Percentiles rank a stretch among this genome's conserved stretches.
Evolutionary conservation across 2,888 invertebrate species (phyloP).

Genomic region (Meiosimyza platycephala): DNA sequence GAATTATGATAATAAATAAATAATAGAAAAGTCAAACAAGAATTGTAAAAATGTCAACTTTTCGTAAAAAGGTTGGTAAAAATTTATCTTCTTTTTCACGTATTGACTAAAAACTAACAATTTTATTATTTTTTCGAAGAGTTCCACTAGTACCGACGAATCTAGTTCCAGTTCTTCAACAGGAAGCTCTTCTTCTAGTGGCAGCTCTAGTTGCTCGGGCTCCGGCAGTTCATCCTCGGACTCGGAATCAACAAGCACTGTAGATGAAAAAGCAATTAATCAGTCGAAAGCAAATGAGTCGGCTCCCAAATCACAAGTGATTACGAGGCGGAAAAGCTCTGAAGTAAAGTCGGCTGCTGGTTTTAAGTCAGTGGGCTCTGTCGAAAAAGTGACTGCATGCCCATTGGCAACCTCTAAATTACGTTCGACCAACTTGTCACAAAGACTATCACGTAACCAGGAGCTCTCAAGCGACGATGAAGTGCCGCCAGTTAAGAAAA

Average conservation of each 20-base stretch:
- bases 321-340: conserved; percentile 49
- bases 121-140: conserved; percentile 10
- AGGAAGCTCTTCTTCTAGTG: conserved; percentile 75
- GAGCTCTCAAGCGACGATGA: conserved; percentile 76
- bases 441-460: conserved; percentile 66
- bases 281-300: conserved; percentile 57
- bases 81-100: background rate
- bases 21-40: conserved; percentile 9
- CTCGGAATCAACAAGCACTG: conserved; percentile 75
- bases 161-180: conserved; percentile 72
- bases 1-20: conserved; percentile 19
- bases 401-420: conserved; percentile 46
- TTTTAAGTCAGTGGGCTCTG: background rate
- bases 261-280: conserved; percentile 59
- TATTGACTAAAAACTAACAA: background rate
- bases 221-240: conserved; percentile 73
- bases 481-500: conserved; percentile 60
- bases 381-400: conserved; percentile 42
- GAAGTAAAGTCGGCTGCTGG: conserved; percentile 47
- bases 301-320: conserved; percentile 40
- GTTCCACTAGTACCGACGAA: conserved; percentile 22
- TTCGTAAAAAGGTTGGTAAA: conserved; percentile 28
- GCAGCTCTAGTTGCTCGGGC: conserved; percentile 77
- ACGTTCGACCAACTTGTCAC: conserved; percentile 54
- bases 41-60: conserved; percentile 12